Conservation (phyloP, 2,797 vertebrate species). For the Pterois miles region DNA sequence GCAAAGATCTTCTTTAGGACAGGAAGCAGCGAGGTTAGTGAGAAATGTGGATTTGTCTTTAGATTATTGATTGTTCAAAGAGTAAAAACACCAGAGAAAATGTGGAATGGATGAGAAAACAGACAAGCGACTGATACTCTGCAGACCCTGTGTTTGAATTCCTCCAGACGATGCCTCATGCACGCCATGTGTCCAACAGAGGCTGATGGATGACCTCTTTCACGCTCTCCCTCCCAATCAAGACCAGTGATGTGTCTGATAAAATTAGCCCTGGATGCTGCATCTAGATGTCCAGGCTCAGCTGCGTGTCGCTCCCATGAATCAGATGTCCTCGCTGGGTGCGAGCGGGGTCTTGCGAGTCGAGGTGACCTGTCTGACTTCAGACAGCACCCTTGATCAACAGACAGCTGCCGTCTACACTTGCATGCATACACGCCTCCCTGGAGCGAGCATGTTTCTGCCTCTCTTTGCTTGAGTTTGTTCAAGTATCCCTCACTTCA, state of each 20-base stretch:
- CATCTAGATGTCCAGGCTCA: conserved; percentile 65
- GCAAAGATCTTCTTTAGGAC: background rate
- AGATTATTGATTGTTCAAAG: background rate
- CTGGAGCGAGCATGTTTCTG: background rate
- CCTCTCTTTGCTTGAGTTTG: background rate
- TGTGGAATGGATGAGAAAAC: too few relatives aligned
- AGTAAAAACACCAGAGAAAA: background rate
- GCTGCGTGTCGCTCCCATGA: conserved; percentile 55
- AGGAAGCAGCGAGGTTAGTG: background rate
- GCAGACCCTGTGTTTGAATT: conserved; percentile 21
- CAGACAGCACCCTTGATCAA: conserved; percentile 39
- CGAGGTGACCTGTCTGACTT: conserved; percentile 64
- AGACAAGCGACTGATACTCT: conserved; percentile 10
- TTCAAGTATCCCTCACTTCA: background rate
- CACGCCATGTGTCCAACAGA: conserved; percentile 21
- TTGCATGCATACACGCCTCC: background rate
- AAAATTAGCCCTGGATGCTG: conserved; percentile 61
- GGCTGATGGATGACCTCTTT: conserved; percentile 48
- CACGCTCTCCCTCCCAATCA: conserved; percentile 45
- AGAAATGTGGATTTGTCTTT: background rate
- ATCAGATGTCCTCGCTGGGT: conserved; percentile 48
- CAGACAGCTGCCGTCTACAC: conserved; percentile 52
- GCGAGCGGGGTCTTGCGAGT: conserved; percentile 35
- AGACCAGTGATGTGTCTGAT: conserved; percentile 63
- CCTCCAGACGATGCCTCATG: conserved; percentile 24